Conservation (phyloP, 2,888 invertebrate genomes). For the Chrysolina haemoptera region DNA sequence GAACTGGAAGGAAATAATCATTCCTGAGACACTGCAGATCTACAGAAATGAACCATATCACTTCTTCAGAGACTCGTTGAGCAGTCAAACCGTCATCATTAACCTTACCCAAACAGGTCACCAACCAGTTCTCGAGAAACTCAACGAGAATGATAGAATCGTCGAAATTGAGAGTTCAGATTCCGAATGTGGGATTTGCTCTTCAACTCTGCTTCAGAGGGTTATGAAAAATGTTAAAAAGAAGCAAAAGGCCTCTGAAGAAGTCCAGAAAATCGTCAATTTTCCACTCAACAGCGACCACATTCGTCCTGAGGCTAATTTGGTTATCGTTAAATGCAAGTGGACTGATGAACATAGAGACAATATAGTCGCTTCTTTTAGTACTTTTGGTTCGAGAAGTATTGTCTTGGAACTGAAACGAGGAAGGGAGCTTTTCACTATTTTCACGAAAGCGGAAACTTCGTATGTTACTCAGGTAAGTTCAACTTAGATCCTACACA, state of each 20-base stretch:
- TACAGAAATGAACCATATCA: constrained; percentile 63
- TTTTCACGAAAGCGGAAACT: constrained; percentile 61
- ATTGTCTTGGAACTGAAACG: constrained; percentile 57
- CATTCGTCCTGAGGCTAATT: constrained; percentile 48
- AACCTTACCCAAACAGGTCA: constrained; percentile 59
- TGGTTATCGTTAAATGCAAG: constrained; percentile 60
- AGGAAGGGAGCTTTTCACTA: constrained; percentile 52
- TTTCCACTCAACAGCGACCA: constrained; percentile 18
- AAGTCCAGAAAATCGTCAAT: neutral
- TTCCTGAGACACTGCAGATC: constrained; percentile 47
- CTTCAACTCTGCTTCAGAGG: constrained; percentile 32
- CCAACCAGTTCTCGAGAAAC: neutral
- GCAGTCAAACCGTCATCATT: constrained; percentile 60
- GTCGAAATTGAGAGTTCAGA: neutral
- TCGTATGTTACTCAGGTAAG: constrained; percentile 57
- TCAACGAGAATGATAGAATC: neutral
- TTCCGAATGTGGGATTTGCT: constrained; percentile 38
- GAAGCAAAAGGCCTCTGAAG: neutral
- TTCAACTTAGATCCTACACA: neutral
- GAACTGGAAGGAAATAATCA: constrained; percentile 51
- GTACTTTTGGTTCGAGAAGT: constrained; percentile 59
- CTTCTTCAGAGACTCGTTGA: constrained; percentile 62
- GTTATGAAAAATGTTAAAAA: constrained; percentile 27
- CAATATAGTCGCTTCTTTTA: constrained; percentile 52
- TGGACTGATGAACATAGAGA: constrained; percentile 59